phyloP scores from a whole-genome alignment of 2,113 vertebrate species.

The Nerophis ophidion region DNA sequence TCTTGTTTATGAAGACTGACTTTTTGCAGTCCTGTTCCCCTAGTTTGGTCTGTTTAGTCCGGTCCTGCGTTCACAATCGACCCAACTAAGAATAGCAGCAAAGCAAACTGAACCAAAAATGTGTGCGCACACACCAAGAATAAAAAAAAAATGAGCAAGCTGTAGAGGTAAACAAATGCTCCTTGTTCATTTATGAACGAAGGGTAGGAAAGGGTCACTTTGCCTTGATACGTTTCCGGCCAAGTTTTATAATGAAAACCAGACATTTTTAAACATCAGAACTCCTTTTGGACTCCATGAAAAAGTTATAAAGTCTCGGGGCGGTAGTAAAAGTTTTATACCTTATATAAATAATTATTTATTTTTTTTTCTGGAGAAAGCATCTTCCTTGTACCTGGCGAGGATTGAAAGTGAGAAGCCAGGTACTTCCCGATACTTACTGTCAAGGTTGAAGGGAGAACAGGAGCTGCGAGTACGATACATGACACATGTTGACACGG shows the following conservation, averaged over 20 bases:
- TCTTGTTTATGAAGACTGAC: no score
- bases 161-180: background rate
- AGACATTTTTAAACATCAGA: conserved; percentile 47
- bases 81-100: no score
- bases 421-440: conserved; percentile 14
- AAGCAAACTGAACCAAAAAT: no score
- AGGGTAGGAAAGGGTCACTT: background rate
- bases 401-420: conserved; percentile 2
- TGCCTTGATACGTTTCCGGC: background rate
- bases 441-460: conserved; percentile 35
- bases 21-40: no score
- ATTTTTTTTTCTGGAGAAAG: conserved; percentile 40
- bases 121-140: background rate
- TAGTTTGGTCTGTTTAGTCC: no score
- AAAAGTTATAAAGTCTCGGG: conserved; percentile 57
- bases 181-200: conserved; percentile 5
- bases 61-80: no score
- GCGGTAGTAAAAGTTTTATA: conserved; percentile 55
- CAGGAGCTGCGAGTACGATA: conserved; percentile 20
- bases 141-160: background rate
- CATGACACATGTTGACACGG: conserved; percentile 47
- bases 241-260: background rate
- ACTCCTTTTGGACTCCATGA: conserved; percentile 47
- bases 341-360: conserved; percentile 59
- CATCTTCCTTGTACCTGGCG: conserved; percentile 15